Evolutionary conservation across 2,888 invertebrate species (phyloP), one percentile per base, ranked within the genome.

Genomic region (Epsilonema sp.): DNA sequence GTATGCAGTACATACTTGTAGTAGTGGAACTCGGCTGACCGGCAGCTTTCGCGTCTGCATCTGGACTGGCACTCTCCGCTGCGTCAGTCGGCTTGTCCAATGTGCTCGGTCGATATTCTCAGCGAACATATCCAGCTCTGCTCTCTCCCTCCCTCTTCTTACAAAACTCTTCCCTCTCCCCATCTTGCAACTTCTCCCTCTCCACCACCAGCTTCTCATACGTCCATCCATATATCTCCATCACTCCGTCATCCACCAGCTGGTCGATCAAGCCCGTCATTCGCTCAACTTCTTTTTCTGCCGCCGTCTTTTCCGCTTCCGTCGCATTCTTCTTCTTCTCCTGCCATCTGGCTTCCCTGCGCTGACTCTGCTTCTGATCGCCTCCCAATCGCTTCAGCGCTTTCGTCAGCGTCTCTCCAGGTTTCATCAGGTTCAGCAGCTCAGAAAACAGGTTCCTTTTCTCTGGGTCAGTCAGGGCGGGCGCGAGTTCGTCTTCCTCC

Each of bases 181-280:
- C n/a, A 42, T 26, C 40, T 8, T 16, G 31, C 31, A 8, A 16
- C 31, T 31, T 51, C 21, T 57, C 48, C 23, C 48, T 38, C 48
- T 50, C 51, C 54, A 59, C 19, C 49, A 52, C 25, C 53, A 66
- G 47, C 56, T 66, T 63, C 55, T 90, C 89, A 67, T 76, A 86
- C 0, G 80, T 85, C 67, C 87, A 83, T 67, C 90, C 81, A 67
- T 92, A 94, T 54, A 92, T 78, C 62, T 90, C 85, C 84, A 89
- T 86, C 64, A 90, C 82, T 1, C 92, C 90, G 58, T 78, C 75
- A 1, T 80, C 79, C 39, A 94, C 70, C 53, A 90, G 75, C 62
- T 79, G 76, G 68, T 92, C 84, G 0, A 87, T 85, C 42, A 87
- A 68, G 61, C 81, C 87, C 3, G 90, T 90, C 48, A 92, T 67